Conservation (phyloP, 2,113 vertebrate species). For the Leptocoma aspasia region DNA sequence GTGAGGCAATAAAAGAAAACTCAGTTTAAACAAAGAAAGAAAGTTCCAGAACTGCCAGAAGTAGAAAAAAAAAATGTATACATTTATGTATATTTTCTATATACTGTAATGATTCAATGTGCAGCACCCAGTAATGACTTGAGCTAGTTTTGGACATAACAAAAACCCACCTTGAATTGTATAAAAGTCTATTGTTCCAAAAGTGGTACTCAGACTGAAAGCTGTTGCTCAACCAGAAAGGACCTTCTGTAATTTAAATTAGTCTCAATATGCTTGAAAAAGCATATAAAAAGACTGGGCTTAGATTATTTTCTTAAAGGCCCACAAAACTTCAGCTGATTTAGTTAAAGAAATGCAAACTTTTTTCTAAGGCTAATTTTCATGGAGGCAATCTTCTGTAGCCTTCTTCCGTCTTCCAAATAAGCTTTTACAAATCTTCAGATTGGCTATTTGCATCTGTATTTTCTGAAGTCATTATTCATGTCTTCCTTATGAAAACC, state of each 20-base stretch:
- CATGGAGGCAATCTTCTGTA: neutral
- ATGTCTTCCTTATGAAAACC: neutral
- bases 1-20: neutral
- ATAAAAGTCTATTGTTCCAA: neutral
- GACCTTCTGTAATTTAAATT: constrained; percentile 26
- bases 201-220: neutral
- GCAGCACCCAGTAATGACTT: neutral
- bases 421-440: neutral
- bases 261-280: neutral
- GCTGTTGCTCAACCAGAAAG: neutral
- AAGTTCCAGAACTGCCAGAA: neutral
- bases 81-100: neutral
- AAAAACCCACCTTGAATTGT: neutral
- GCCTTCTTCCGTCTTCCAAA: neutral
- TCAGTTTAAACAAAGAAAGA: neutral
- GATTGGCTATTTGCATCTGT: neutral
- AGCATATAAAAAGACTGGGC: neutral
- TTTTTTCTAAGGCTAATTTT: constrained; percentile 9
- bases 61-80: neutral
- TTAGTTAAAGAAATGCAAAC: neutral
- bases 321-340: neutral
- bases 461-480: neutral
- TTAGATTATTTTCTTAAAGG: neutral
- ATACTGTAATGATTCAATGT: neutral
- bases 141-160: neutral